These are phyloP conservation scores for Megastigmus dorsalis DNA, from an alignment of 2,888 invertebrate genomes.

Conservation along the genomic window DNA sequence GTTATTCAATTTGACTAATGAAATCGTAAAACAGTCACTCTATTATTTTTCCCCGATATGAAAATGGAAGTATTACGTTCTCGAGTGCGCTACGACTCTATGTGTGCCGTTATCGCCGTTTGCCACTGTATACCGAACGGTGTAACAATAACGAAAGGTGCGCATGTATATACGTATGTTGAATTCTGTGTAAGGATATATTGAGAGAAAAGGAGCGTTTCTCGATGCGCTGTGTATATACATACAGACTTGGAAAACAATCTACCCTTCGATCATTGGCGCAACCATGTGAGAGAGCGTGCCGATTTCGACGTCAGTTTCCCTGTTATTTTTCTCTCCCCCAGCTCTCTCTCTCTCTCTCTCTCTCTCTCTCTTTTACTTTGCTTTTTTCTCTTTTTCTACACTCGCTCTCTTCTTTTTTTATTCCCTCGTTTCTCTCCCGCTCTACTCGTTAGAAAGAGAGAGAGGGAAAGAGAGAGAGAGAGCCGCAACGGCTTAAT, in stretches of 20 bases:
- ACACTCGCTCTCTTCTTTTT: neutral
- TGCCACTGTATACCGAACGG: no score
- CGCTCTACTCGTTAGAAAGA: constrained; percentile 41
- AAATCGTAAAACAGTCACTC: constrained; percentile 5
- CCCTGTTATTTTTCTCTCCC: neutral
- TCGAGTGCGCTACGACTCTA: no score
- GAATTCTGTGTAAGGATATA: no score
- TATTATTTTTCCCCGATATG: constrained; percentile 20
- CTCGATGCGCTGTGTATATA: constrained; percentile 8
- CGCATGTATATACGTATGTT: neutral
- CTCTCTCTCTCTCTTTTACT: neutral
- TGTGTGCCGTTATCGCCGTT: no score
- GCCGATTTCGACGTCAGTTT: constrained; percentile 20
- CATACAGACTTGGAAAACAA: no score
- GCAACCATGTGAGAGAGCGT: constrained; percentile 14
- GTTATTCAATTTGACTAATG: constrained; percentile 38
- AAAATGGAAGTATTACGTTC: constrained; percentile 10
- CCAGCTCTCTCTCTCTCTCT: neutral
- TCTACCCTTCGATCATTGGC: constrained; percentile 24
- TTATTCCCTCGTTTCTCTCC: neutral
- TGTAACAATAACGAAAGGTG: neutral
- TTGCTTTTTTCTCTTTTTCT: neutral
- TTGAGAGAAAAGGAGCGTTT: neutral
- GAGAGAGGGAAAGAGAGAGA: no score
- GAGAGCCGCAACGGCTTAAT: constrained; percentile 31